Conservation (phyloP, 2,888 invertebrate species). For the Standfussiana lucernea region DNA sequence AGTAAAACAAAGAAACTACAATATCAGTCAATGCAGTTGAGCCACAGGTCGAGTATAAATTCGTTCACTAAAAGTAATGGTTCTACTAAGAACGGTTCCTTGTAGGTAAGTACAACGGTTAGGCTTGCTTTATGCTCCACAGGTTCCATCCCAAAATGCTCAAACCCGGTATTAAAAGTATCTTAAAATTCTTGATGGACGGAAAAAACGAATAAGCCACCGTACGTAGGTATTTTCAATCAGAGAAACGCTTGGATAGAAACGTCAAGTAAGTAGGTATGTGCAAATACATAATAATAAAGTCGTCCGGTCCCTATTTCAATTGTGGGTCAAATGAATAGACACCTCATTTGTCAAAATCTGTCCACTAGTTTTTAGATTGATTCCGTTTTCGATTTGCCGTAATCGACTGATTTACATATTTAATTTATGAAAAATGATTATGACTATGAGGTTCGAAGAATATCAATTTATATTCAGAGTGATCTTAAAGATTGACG, state of each 20-base stretch:
- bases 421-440: conserved; percentile 44
- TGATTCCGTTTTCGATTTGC: conserved; percentile 35
- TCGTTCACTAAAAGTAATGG: background rate
- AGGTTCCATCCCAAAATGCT: background rate
- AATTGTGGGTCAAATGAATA: conserved; percentile 9
- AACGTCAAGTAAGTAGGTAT: background rate
- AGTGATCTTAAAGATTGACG: conserved; percentile 8
- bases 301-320: conserved; percentile 11
- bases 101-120: background rate
- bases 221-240: background rate
- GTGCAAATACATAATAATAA: background rate
- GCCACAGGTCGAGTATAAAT: background rate
- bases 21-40: background rate
- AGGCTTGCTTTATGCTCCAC: background rate
- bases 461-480: conserved; percentile 17
- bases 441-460: conserved; percentile 13
- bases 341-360: conserved; percentile 32
- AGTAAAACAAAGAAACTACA: background rate
- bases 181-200: background rate
- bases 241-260: background rate
- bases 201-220: background rate
- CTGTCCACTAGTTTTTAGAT: conserved; percentile 17
- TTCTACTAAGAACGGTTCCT: no score
- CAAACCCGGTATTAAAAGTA: background rate
- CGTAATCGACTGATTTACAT: conserved; percentile 47